These are phyloP conservation scores for Tinea semifulvella DNA, from an alignment of 2,888 invertebrate genomes.

Conservation along the genomic window DNA sequence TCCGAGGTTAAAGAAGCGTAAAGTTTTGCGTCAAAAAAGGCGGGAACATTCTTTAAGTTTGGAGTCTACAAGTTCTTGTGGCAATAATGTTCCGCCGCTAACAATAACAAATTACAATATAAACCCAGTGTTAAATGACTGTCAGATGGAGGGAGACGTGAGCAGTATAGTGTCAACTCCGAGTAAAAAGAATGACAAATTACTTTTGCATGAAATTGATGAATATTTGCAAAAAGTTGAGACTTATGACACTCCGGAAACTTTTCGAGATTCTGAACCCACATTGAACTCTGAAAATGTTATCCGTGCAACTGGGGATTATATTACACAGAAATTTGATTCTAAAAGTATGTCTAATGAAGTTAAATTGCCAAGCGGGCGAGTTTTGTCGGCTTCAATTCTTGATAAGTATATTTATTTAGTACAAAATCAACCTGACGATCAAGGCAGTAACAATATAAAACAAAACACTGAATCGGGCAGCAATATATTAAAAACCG, in stretches of 20 bases:
- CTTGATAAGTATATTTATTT: conserved; percentile 59
- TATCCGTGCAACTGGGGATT: conserved; percentile 51
- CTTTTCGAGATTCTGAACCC: conserved; percentile 29
- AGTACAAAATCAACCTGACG: conserved; percentile 25
- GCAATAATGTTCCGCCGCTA: conserved; percentile 29
- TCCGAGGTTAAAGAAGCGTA: conserved; percentile 46
- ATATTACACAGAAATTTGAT: conserved; percentile 44
- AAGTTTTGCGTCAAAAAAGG: conserved; percentile 27
- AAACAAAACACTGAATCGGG: background rate
- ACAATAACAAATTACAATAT: conserved; percentile 26
- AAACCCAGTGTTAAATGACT: conserved; percentile 27
- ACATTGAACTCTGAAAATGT: conserved; percentile 39
- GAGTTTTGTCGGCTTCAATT: conserved; percentile 37
- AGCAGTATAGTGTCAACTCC: conserved; percentile 57
- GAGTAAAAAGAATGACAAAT: conserved; percentile 51
- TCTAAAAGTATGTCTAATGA: conserved; percentile 24
- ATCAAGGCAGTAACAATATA: background rate
- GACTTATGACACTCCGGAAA: conserved; percentile 47
- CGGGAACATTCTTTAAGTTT: conserved; percentile 41
- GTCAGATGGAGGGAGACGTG: conserved; percentile 55
- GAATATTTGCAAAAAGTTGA: conserved; percentile 57
- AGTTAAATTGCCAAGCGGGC: conserved; percentile 34
- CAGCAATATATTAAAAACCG: background rate
- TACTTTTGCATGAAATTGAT: conserved; percentile 57
- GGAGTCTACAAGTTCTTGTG: conserved; percentile 29